These are phyloP conservation scores for Argentina silus DNA, from an alignment of 2,797 vertebrate genomes.

Conservation along the genomic window DNA sequence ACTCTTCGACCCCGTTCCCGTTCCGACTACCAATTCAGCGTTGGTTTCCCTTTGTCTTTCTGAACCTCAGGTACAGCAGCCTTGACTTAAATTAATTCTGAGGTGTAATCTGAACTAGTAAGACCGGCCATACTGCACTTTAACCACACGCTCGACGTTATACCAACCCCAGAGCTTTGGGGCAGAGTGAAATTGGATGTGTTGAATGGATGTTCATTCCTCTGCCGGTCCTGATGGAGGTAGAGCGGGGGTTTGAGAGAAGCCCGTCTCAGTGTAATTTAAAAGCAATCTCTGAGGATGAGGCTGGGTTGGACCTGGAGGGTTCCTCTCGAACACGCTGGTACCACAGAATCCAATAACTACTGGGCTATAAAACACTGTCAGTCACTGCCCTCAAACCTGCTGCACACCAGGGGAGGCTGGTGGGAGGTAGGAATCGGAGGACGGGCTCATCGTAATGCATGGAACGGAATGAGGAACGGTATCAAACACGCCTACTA, in stretches of 20 bases:
- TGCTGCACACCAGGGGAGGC: too few species aligned
- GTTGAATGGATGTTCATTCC: slow-evolving; percentile 49
- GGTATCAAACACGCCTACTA: too few species aligned
- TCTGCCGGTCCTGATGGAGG: slow-evolving; percentile 20
- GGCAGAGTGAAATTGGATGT: slow-evolving; percentile 51
- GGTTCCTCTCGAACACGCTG: slow-evolving; percentile 24
- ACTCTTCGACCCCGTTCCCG: too few species aligned
- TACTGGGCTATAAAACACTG: slow-evolving; percentile 36
- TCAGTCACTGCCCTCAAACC: slow-evolving; percentile 26
- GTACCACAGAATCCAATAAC: slow-evolving; percentile 32
- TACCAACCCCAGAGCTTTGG: slow-evolving; percentile 17
- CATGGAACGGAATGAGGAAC: too few species aligned
- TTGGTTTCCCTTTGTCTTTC: too few species aligned
- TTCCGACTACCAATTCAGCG: too few species aligned
- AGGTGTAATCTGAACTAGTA: too few species aligned
- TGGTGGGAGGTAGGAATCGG: too few species aligned
- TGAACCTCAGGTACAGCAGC: too few species aligned
- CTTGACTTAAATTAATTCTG: too few species aligned
- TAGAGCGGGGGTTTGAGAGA: slow-evolving; percentile 34
- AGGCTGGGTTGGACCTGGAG: slow-evolving; percentile 45
- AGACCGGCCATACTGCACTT: background rate
- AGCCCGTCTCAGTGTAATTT: slow-evolving; percentile 56
- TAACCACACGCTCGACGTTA: background rate
- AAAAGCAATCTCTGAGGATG: slow-evolving; percentile 57
- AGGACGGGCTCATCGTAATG: too few species aligned